Conservation (phyloP, 2,797 vertebrate species). For the Apogon talboti region DNA sequence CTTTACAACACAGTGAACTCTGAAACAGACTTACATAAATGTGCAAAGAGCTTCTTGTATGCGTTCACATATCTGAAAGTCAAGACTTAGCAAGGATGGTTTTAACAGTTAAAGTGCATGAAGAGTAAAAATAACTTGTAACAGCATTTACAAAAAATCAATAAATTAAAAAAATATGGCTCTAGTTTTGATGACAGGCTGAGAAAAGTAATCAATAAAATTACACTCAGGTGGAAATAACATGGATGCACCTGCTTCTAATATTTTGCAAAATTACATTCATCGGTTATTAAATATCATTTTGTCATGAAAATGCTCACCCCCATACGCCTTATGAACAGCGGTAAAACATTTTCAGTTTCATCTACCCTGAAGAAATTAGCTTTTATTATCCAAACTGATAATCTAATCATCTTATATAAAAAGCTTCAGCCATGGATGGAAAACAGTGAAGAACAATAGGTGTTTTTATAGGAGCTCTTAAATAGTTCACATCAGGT, state of each 20-base stretch:
- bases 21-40: conserved; percentile 31
- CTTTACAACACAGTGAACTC: conserved; percentile 17
- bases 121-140: neutral
- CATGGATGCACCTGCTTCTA: neutral
- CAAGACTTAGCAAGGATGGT: neutral
- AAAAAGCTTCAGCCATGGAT: neutral
- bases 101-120: conserved; percentile 54
- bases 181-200: neutral
- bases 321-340: conserved; percentile 22
- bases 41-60: conserved; percentile 52
- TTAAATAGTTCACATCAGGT: conserved; percentile 14
- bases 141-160: conserved; percentile 3
- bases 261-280: conserved; percentile 21
- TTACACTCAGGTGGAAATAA: too few relatives aligned
- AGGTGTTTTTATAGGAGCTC: neutral
- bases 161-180: conserved; percentile 5
- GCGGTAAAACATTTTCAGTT: conserved; percentile 6
- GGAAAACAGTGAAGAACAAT: too few relatives aligned
- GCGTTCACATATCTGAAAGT: conserved; percentile 10
- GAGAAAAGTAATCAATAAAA: neutral
- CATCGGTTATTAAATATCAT: neutral
- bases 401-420: conserved; percentile 1
- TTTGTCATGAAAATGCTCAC: neutral
- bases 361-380: conserved; percentile 15
- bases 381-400: neutral